These are phyloP conservation scores for Zosterops borbonicus DNA, from an alignment of 2,113 vertebrate genomes.

Conservation along the genomic window DNA sequence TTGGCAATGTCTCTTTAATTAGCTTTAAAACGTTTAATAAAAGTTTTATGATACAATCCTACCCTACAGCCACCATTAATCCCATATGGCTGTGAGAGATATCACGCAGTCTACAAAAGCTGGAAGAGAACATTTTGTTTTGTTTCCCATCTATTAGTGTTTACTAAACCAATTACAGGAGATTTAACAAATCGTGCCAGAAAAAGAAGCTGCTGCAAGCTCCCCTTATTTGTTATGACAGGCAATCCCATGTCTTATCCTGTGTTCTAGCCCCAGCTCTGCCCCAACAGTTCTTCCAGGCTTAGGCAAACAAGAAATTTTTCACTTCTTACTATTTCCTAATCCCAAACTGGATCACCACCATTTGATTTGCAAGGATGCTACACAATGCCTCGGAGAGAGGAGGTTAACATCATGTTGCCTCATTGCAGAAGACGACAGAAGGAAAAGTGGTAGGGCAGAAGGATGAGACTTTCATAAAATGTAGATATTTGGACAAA, in stretches of 20 bases:
- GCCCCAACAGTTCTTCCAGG: background rate
- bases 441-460: background rate
- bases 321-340: background rate
- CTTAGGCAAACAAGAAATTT: background rate
- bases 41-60: background rate
- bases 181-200: background rate
- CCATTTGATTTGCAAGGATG: background rate
- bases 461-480: background rate
- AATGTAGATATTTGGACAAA: background rate
- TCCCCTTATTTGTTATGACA: constrained; percentile 17
- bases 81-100: background rate
- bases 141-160: background rate
- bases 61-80: background rate
- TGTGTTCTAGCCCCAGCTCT: background rate
- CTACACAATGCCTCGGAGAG: fast-evolving
- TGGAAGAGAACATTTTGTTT: background rate
- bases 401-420: background rate
- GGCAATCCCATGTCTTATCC: background rate
- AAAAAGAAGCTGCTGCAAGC: background rate
- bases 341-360: background rate
- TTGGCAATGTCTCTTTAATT: background rate
- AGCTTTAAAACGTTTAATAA: constrained; percentile 1
- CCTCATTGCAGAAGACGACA: background rate
- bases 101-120: background rate
- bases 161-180: constrained; percentile 24